These are phyloP conservation scores for Gerris lacustris DNA, from an alignment of 2,888 invertebrate species.

Conservation along the genomic window DNA sequence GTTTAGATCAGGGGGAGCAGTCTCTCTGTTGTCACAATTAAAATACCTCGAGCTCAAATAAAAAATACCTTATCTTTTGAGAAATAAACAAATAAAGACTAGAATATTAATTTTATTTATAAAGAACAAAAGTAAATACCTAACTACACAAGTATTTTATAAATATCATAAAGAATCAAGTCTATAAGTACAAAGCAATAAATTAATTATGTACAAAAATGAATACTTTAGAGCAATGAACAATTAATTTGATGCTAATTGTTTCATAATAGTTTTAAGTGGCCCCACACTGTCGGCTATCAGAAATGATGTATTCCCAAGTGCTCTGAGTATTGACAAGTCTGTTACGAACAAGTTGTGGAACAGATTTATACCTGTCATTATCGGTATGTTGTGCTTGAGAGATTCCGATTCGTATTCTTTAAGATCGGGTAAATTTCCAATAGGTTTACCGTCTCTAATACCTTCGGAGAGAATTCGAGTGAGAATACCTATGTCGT, in stretches of 20 bases:
- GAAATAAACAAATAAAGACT: no score
- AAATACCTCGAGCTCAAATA: no score
- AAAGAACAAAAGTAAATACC: no score
- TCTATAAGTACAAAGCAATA: no score
- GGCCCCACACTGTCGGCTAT: slow-evolving; percentile 61
- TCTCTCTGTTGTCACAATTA: no score
- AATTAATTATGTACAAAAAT: no score
- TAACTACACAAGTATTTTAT: no score
- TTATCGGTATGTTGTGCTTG: slow-evolving; percentile 74
- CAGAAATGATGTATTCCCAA: slow-evolving; percentile 71
- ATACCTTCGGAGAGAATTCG: slow-evolving; percentile 55
- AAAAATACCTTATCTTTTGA: no score
- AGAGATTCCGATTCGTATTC: slow-evolving; percentile 77
- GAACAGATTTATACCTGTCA: slow-evolving; percentile 74
- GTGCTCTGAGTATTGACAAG: slow-evolving; percentile 59
- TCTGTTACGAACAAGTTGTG: slow-evolving; percentile 61
- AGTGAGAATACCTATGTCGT: slow-evolving; percentile 70
- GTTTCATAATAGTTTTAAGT: slow-evolving; percentile 49
- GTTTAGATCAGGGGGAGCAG: no score
- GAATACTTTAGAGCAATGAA: no score
- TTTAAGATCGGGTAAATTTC: slow-evolving; percentile 49
- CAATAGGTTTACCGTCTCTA: slow-evolving; percentile 59
- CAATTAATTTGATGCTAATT: slow-evolving; percentile 12
- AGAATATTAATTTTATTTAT: no score
- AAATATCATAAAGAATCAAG: no score